Percentiles rank a stretch among this genome's conserved stretches.
Evolutionary conservation across 2,888 invertebrate genomes (phyloP).

Genomic region (Macroteleia sp.): DNA sequence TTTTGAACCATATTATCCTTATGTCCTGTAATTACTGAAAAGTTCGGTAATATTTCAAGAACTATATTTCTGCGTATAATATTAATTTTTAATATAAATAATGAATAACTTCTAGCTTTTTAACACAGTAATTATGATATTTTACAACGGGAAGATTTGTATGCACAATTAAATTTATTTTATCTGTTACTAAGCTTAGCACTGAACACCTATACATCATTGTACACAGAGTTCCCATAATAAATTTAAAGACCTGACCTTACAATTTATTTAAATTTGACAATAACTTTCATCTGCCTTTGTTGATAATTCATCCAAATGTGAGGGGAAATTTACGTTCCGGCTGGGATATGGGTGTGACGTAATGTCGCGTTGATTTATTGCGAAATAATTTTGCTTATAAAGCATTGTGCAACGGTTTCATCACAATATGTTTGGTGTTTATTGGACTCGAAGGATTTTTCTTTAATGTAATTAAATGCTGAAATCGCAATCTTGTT

Average conservation of each 20-base stretch:
- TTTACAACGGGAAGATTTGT: too few species aligned
- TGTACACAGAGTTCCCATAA: too few species aligned
- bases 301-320: constrained; percentile 21
- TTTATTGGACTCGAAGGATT: constrained; percentile 1
- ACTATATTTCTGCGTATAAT: too few species aligned
- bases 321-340: constrained; percentile 20
- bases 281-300: constrained; percentile 24
- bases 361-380: constrained; percentile 34
- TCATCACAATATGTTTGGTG: constrained; percentile 9
- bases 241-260: constrained; percentile 8
- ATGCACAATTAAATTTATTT: too few species aligned
- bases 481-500: constrained; percentile 15
- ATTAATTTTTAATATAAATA: too few species aligned
- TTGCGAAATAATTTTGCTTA: constrained; percentile 34
- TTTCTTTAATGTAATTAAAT: constrained; percentile 12
- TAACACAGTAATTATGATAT: too few species aligned
- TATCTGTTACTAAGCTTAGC: too few species aligned
- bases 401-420: constrained; percentile 17
- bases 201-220: too few species aligned
- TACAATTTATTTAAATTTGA: constrained; percentile 30
- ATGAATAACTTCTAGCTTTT: too few species aligned
- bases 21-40: too few species aligned
- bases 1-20: too few species aligned
- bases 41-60: too few species aligned
- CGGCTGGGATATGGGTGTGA: constrained; percentile 6